Base-by-base conservation (phyloP, 2,113 vertebrate genomes). In the Reinhardtius hippoglossoides region DNA sequence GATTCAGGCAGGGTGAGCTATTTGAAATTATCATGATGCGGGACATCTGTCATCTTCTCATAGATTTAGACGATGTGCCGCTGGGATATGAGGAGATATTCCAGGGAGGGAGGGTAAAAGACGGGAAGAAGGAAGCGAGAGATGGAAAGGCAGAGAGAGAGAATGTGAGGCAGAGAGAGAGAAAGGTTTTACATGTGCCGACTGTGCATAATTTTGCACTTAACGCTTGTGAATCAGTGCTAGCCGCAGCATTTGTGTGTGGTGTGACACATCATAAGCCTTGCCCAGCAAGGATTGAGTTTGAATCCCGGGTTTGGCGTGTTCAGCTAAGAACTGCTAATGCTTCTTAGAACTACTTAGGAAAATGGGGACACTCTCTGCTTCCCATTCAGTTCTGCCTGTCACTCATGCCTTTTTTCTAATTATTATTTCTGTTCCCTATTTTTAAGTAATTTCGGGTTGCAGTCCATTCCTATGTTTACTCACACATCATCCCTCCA, bases 251-350 rank as follows among this genome's bases (percentile, higher is more conserved):
- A 6, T 76, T 65, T 67, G 44, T 76, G 68, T 85, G 63, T 55
- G 71, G 35, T 54, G 21, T 92, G 89, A 91, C 84, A 86, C 80
- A 84, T 88, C 68, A n/a, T 88, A 92, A 92, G 87, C 88, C 67
- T 76, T 60, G 61, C 76, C 82, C 74, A 7, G 79, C 76, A 84
- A 75, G 79, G 85, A 90, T 90, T 88, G 86, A 59, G 78, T 74
- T 61, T 82, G 87, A 90, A 87, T 91, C 86, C 78, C 69, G 80
- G 83, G 87, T 88, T 91, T 92, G 86, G 83, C 81, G 71, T 89
- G 86, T 89, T 92, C 87, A 88, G 89, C 88, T 90, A 75, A 88
- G 92, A 92, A 74, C 80, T 82, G 87, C 85, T 92, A 92, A 92
- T 90, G 85, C 91, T 86, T 78, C 90, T 91, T 90, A 90, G 87